phyloP scores from a whole-genome alignment of 2,797 vertebrate genomes.

The Glossophaga mutica region DNA sequence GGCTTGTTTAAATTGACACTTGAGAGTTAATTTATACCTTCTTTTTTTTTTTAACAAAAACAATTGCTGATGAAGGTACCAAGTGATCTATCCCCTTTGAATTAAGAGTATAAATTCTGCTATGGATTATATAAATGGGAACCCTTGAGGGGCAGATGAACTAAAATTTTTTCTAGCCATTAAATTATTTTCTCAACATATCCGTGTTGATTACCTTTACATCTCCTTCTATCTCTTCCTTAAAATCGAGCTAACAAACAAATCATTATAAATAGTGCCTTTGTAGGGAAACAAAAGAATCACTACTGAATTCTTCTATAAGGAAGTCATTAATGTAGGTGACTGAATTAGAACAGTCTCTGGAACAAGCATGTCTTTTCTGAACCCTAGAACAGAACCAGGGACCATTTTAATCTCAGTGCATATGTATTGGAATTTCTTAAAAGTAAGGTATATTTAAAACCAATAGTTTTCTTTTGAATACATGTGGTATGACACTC shows the following conservation, averaged over 20 bases:
- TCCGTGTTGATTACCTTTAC: background rate
- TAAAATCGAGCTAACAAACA: constrained; percentile 17
- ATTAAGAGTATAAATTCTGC: constrained; percentile 45
- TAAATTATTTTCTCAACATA: constrained; percentile 31
- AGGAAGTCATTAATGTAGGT: background rate
- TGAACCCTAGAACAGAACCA: background rate
- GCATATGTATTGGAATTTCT: background rate
- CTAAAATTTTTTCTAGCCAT: background rate
- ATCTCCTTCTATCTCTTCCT: background rate
- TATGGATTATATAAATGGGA: constrained; percentile 24
- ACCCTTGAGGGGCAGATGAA: background rate
- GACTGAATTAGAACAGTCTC: background rate
- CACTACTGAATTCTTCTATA: constrained; percentile 3
- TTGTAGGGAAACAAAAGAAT: background rate
- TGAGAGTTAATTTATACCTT: constrained; percentile 55
- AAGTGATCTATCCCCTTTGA: constrained; percentile 1
- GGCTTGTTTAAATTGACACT: constrained; percentile 59
- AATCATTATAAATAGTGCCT: constrained; percentile 22
- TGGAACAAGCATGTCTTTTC: background rate
- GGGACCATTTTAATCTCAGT: background rate
- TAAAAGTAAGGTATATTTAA: background rate
- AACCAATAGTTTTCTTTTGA: background rate
- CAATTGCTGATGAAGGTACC: constrained; percentile 24
- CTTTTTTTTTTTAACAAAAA: constrained; percentile 38
- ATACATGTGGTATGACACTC: background rate